Evolutionary conservation across 2,113 vertebrate species (phyloP).

Genomic region (Gulo gulo): DNA sequence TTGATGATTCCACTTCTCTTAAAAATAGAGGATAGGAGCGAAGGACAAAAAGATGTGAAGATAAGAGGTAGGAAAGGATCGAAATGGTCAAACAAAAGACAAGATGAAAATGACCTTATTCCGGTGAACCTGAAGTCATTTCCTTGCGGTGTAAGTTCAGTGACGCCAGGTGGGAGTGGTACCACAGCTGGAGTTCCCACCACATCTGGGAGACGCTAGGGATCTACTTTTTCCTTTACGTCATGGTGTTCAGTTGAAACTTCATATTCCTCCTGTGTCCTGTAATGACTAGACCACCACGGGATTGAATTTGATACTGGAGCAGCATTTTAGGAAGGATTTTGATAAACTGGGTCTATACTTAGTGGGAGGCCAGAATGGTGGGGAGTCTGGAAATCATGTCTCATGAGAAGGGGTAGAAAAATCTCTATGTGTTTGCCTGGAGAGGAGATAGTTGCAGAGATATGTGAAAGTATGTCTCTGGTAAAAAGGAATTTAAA

Average conservation of each 20-base stretch:
- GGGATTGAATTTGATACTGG: neutral
- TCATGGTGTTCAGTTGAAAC: neutral
- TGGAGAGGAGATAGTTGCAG: neutral
- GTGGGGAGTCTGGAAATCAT: neutral
- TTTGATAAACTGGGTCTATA: neutral
- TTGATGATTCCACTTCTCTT: neutral
- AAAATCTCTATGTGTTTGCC: neutral
- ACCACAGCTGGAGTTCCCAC: neutral
- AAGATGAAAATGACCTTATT: neutral
- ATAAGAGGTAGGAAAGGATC: neutral
- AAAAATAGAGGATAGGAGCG: neutral
- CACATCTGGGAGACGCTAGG: neutral
- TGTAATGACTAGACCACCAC: neutral
- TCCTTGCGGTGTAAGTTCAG: neutral
- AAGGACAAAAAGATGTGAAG: neutral
- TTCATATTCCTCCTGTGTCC: neutral
- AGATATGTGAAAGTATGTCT: neutral
- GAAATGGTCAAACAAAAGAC: neutral
- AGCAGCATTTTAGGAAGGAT: neutral
- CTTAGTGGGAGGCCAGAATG: neutral
- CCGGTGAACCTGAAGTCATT: neutral
- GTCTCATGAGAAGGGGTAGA: neutral
- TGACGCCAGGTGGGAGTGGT: neutral
- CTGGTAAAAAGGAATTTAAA: neutral
- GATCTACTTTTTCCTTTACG: neutral